Evolutionary conservation across 2,888 invertebrate species (phyloP).

Genomic region (Nomada fucata): DNA sequence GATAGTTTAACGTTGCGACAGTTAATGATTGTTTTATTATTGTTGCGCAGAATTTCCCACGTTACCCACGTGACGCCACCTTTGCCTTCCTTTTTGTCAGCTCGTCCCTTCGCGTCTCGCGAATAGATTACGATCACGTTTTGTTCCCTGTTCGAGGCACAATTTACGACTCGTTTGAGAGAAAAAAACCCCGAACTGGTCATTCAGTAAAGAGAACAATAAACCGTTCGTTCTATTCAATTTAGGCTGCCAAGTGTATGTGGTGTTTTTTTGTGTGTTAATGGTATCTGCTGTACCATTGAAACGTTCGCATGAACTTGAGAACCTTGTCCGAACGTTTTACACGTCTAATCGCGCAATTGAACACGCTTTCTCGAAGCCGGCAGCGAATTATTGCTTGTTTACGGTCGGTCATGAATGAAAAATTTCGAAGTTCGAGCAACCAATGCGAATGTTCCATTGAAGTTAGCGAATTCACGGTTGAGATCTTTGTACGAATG

Average conservation of each 20-base stretch:
- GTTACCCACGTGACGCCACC: slow-evolving; percentile 52
- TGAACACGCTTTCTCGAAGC: no score
- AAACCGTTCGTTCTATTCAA: neutral
- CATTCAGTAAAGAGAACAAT: neutral
- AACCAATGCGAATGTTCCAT: no score
- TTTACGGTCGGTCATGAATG: no score
- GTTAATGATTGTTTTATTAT: slow-evolving; percentile 62
- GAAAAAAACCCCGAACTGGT: slow-evolving; percentile 22
- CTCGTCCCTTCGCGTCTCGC: slow-evolving; percentile 11
- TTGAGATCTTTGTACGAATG: no score
- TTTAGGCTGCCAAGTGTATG: neutral
- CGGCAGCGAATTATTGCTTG: no score
- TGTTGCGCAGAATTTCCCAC: slow-evolving; percentile 41
- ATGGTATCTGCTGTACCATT: slow-evolving; percentile 1
- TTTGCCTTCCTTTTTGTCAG: slow-evolving; percentile 45
- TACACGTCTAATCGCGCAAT: no score
- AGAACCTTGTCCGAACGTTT: no score
- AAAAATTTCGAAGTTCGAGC: no score
- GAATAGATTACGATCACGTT: slow-evolving; percentile 36
- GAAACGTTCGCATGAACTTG: neutral
- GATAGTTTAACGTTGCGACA: no score
- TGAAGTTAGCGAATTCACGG: no score
- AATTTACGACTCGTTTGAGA: slow-evolving; percentile 20
- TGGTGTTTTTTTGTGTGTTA: neutral
- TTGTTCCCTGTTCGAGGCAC: slow-evolving; percentile 14